Evolutionary conservation across 1,140 invertebrate genomes (phyloP).

Genomic region (Bombus difficillimus): DNA sequence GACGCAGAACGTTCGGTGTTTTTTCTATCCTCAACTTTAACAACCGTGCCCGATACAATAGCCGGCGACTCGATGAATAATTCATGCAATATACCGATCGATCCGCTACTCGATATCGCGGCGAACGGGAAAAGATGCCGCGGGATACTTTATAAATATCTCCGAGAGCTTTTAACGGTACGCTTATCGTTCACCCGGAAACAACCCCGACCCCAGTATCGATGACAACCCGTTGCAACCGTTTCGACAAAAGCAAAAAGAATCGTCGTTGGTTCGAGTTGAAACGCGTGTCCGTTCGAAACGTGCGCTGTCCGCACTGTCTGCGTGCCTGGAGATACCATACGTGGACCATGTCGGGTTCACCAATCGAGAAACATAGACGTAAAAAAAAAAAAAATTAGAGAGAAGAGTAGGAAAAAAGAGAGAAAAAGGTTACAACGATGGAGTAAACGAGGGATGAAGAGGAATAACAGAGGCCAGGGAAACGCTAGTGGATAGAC

Average conservation of each 20-base stretch:
- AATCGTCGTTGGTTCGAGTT: not conserved
- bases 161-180: slow-evolving; percentile 29
- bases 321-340: not conserved
- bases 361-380: not conserved
- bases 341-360: not conserved
- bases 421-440: not conserved
- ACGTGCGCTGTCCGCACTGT: not conserved
- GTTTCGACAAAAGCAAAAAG: slow-evolving; percentile 4
- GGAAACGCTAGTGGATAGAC: not conserved
- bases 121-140: slow-evolving; percentile 32
- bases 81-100: slow-evolving; percentile 37
- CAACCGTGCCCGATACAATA: slow-evolving; percentile 20
- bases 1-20: not conserved
- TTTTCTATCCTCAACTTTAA: not conserved
- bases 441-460: not conserved
- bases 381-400: not conserved
- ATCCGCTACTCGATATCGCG: slow-evolving; percentile 27
- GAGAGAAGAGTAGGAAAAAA: not conserved
- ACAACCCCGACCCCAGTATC: slow-evolving; percentile 9
- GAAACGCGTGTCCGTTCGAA: not conserved
- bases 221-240: not conserved
- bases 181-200: slow-evolving; percentile 34
- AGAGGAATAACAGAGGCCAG: not conserved
- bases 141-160: slow-evolving; percentile 47
- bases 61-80: slow-evolving; percentile 19